phyloP scores from a whole-genome alignment of 2,888 invertebrate species.

The Heliothis peltigera region DNA sequence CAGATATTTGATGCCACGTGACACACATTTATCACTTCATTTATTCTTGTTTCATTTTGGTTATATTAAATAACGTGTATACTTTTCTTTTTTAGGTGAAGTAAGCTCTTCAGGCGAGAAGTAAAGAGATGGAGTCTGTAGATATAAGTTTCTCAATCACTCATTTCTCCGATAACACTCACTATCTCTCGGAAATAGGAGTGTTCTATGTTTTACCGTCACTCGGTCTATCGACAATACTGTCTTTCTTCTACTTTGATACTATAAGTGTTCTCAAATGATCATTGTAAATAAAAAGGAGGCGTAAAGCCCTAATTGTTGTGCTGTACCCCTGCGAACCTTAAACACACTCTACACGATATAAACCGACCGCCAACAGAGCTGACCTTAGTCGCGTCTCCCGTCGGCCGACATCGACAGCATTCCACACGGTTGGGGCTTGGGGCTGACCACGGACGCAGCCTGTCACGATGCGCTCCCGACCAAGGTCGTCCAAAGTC shows the following conservation, averaged over 20 bases:
- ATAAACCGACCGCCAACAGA: no score
- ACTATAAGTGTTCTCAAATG: conserved; percentile 15
- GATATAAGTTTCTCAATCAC: conserved; percentile 3
- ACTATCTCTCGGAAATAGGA: conserved; percentile 14
- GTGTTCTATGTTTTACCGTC: conserved; percentile 18
- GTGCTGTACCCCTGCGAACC: conserved; percentile 19
- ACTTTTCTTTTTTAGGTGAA: conserved; percentile 17
- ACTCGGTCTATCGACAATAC: conserved; percentile 29
- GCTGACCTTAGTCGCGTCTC: no score
- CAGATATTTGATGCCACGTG: no score
- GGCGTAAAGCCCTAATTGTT: conserved; percentile 6
- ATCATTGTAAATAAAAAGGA: conserved; percentile 19
- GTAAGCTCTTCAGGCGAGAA: background rate
- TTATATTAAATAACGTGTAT: background rate
- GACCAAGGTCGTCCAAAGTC: no score
- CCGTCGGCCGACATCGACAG: no score
- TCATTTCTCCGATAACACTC: conserved; percentile 44
- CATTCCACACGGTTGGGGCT: no score
- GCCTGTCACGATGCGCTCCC: no score
- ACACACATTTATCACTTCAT: no score
- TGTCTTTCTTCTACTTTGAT: conserved; percentile 21
- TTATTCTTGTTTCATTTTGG: no score
- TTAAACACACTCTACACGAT: no score
- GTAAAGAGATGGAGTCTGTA: background rate
- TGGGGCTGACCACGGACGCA: no score